Evolutionary conservation across 1,140 invertebrate genomes (phyloP).

Genomic region (Drusus annulatus): DNA sequence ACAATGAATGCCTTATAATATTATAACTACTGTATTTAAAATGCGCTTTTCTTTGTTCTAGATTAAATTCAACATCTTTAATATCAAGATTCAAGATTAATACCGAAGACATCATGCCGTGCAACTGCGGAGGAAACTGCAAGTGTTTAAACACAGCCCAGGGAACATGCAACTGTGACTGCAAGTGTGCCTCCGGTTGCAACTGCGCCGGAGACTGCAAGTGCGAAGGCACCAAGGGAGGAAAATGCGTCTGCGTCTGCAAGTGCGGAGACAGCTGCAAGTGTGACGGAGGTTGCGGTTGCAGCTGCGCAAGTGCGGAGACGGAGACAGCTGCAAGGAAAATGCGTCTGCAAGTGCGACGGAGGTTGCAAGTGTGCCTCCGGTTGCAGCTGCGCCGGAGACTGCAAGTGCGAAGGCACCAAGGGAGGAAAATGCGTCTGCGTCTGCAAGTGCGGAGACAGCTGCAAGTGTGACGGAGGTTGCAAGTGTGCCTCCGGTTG

Average conservation of each 20-base stretch:
- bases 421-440: too few species aligned
- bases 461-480: slow-evolving; percentile 54
- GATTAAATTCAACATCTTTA: too few species aligned
- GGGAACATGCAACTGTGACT: slow-evolving; percentile 38
- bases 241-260: slow-evolving; percentile 44
- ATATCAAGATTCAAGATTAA: neutral
- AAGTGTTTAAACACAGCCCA: slow-evolving; percentile 41
- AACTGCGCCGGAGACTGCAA: slow-evolving; percentile 56
- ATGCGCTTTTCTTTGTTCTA: too few species aligned
- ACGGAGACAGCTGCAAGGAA: too few species aligned
- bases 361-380: slow-evolving; percentile 32
- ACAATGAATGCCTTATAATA: too few species aligned
- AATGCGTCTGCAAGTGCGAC: slow-evolving; percentile 63
- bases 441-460: slow-evolving; percentile 59
- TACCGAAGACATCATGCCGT: slow-evolving; percentile 13
- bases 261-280: slow-evolving; percentile 41
- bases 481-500: slow-evolving; percentile 49
- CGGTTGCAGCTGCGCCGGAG: slow-evolving; percentile 39
- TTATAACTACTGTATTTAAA: too few species aligned
- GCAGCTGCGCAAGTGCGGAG: slow-evolving; percentile 62
- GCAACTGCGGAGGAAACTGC: slow-evolving; percentile 53
- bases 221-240: slow-evolving; percentile 43
- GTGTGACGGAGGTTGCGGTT: slow-evolving; percentile 56
- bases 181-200: slow-evolving; percentile 61
- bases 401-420: slow-evolving; percentile 53